Conservation (phyloP, 2,797 vertebrate species). For the Gymnocypris eckloni region DNA sequence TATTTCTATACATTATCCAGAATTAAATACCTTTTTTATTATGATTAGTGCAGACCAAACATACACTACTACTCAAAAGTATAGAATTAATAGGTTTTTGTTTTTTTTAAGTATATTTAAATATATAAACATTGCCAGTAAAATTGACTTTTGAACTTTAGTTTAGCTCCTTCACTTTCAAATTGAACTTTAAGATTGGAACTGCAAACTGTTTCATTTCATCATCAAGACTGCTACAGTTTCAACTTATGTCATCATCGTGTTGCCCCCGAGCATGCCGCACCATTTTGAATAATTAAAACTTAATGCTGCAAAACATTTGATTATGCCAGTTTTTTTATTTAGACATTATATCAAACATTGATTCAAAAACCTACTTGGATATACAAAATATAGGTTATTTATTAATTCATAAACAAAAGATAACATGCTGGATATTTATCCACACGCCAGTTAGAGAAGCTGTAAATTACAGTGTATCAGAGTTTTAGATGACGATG, state of each 20-base stretch:
- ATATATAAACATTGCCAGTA: background rate
- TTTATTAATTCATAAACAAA: background rate
- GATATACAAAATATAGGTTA: background rate
- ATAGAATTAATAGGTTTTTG: background rate
- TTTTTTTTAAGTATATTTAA: background rate
- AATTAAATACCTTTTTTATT: background rate
- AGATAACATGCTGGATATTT: background rate
- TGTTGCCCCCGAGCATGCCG: background rate
- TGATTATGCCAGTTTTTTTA: background rate
- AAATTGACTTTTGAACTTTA: background rate
- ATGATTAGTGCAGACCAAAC: background rate
- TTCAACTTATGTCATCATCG: background rate
- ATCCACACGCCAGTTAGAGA: background rate
- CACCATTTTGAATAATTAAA: background rate
- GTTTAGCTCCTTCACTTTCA: background rate
- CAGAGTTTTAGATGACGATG: background rate
- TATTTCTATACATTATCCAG: background rate
- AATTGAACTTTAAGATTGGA: background rate
- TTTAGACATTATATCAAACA: background rate
- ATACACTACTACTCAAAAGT: background rate
- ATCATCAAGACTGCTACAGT: background rate
- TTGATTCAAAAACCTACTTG: background rate
- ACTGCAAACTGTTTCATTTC: background rate
- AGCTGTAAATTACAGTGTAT: background rate
- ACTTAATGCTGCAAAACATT: background rate